These are phyloP conservation scores for Brachypalpus laphriformis DNA, from an alignment of 2,888 invertebrate species.

Conservation along the genomic window DNA sequence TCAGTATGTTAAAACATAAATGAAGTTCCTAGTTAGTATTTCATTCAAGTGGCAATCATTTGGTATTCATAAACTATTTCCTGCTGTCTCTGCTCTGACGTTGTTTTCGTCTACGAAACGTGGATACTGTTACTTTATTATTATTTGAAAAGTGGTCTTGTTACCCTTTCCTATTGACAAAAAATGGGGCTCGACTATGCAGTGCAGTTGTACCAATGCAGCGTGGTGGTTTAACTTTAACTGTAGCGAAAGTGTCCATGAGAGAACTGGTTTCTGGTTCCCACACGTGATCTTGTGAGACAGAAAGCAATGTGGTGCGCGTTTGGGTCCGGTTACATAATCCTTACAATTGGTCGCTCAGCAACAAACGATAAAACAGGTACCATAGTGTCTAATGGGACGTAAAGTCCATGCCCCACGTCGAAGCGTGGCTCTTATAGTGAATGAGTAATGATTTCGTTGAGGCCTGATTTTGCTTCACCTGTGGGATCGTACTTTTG, in stretches of 20 bases:
- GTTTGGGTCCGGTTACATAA: background rate
- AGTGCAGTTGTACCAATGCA: background rate
- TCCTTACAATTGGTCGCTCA: background rate
- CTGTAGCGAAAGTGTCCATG: background rate
- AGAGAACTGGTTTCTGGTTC: slow-evolving; percentile 16
- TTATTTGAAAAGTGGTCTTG: no score
- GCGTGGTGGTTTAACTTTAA: background rate
- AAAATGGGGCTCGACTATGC: background rate
- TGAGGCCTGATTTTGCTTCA: background rate
- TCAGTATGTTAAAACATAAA: slow-evolving; percentile 22
- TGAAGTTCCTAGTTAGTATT: slow-evolving; percentile 17
- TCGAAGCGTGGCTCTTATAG: background rate
- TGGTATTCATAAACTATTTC: background rate
- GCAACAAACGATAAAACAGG: background rate
- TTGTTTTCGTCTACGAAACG: background rate
- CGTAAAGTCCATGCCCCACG: background rate
- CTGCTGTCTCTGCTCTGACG: background rate
- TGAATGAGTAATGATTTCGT: background rate
- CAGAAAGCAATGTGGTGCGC: background rate
- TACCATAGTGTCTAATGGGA: slow-evolving; percentile 11
- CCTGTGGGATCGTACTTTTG: background rate
- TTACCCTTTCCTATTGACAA: background rate
- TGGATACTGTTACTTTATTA: no score
- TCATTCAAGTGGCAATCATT: slow-evolving; percentile 1
- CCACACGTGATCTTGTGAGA: slow-evolving; percentile 28